Percentiles rank a stretch among this genome's conserved stretches.
phyloP scores from a whole-genome alignment of 37 sponge, comb jelly and placozoan genomes.

The Beroe ovata region DNA sequence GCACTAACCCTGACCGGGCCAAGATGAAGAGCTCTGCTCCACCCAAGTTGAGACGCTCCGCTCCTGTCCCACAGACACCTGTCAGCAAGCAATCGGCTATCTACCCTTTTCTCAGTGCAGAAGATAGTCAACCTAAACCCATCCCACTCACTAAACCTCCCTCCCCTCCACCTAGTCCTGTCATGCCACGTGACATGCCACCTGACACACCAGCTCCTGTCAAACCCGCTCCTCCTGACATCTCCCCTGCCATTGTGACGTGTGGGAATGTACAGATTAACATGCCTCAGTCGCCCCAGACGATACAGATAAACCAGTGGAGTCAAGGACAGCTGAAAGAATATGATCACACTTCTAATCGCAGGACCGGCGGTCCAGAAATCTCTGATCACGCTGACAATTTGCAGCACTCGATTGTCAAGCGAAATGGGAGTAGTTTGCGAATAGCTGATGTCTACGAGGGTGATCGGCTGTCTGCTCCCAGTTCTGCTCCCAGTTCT shows the following conservation, averaged over 20 bases:
- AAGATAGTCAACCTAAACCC: constrained; percentile 45
- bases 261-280: constrained; percentile 58
- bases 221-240: not conserved
- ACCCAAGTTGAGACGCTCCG: not conserved
- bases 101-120: not conserved
- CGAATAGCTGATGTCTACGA: constrained; percentile 29
- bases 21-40: not conserved
- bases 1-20: constrained; percentile 52
- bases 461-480: not conserved
- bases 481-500: constrained; percentile 20
- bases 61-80: not conserved
- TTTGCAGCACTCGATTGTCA: not conserved
- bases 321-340: not conserved
- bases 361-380: too few species aligned
- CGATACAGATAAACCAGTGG: constrained; percentile 59
- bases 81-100: constrained; percentile 7
- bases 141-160: not conserved
- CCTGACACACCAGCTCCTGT: not conserved
- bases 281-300: constrained; percentile 49
- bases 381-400: not conserved
- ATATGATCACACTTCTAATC: too few species aligned
- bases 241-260: not conserved
- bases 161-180: not conserved
- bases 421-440: not conserved
- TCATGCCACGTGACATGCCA: not conserved